phyloP scores from a whole-genome alignment of 2,888 invertebrate genomes.

The Tetragnatha montana region DNA sequence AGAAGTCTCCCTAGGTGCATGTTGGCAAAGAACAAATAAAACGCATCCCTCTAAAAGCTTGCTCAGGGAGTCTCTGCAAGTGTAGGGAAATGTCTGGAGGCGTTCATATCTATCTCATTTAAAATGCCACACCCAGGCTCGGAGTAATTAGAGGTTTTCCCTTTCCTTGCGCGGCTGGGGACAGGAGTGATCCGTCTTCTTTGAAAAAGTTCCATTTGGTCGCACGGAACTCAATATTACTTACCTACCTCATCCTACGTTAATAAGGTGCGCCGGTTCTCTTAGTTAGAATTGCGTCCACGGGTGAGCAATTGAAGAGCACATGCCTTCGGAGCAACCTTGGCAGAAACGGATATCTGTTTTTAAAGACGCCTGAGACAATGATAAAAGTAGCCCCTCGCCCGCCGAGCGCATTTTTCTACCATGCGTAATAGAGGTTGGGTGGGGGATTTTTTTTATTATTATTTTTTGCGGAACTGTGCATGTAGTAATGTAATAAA shows the following conservation, averaged over 20 bases:
- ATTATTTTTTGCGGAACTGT: no score
- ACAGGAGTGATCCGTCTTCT: conserved; percentile 65
- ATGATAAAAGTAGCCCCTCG: no score
- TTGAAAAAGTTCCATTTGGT: conserved; percentile 52
- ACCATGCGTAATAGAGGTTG: no score
- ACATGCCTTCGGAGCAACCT: neutral
- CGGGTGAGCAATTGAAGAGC: conserved; percentile 18
- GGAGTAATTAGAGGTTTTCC: conserved; percentile 67
- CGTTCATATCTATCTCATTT: conserved; percentile 65
- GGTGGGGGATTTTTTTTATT: no score
- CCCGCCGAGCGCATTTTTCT: no score
- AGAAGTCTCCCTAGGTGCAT: conserved; percentile 4
- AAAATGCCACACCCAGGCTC: conserved; percentile 60
- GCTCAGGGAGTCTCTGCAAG: conserved; percentile 5
- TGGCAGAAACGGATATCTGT: no score
- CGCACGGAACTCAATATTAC: conserved; percentile 57
- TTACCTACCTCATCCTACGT: conserved; percentile 44
- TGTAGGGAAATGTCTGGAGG: conserved; percentile 39
- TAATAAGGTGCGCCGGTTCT: conserved; percentile 47
- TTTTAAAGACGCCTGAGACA: no score
- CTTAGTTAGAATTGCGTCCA: conserved; percentile 31
- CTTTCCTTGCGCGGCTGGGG: conserved; percentile 31
- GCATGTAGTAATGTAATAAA: no score
- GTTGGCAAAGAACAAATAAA: conserved; percentile 26
- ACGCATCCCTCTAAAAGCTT: conserved; percentile 18